Evolutionary conservation across 1,140 invertebrate species (phyloP), one percentile per base, ranked within the genome.

Genomic region (Macrotrachela quadricornifera): DNA sequence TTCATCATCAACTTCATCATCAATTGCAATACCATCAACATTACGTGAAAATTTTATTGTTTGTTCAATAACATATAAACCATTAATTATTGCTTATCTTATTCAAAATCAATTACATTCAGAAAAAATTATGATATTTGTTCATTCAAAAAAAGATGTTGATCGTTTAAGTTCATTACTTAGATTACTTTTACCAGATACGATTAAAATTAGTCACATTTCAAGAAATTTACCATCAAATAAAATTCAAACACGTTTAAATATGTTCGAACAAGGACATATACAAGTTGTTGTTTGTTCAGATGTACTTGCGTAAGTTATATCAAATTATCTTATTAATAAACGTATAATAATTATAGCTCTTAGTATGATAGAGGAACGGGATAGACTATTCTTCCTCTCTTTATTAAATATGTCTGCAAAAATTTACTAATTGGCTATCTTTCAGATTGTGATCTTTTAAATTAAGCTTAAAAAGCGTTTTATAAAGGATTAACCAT

Each of bases 91-190:
- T 0, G 79, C 80, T 60, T 71, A 82, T 59, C 73, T 91, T 38
- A 72, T 83, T 6, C 71, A 76, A 51, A 70, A 76, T 46, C 46
- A 11, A 11, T 67, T 78, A 44, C 72, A 76, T 41, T 80, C 79
- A 70, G 76, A 78, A 36, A 80, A 79, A 62, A 78, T 84, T 38
- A 71, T 97, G 10, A 79, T 85, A 61, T 96, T 97, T 65, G 81
- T 83, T 1, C 84, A 88, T 69, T 84, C 84, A 42, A 73, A 78
- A 2, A 76, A 83, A 57, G 72, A 78, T 39, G 77, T 82, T 17
- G 80, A 82, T 65, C 73, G 82, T 63, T 65, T 57, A 36, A 53
- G 43, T 30, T 51, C 42, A 40, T 38, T 58, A 4, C 17, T 48
- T 37, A 17, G 43, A 43, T 39, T 51, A 30, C 15, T 14, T 17